Evolutionary conservation across 2,113 vertebrate genomes (phyloP).

Genomic region (Heterochromis multidens): DNA sequence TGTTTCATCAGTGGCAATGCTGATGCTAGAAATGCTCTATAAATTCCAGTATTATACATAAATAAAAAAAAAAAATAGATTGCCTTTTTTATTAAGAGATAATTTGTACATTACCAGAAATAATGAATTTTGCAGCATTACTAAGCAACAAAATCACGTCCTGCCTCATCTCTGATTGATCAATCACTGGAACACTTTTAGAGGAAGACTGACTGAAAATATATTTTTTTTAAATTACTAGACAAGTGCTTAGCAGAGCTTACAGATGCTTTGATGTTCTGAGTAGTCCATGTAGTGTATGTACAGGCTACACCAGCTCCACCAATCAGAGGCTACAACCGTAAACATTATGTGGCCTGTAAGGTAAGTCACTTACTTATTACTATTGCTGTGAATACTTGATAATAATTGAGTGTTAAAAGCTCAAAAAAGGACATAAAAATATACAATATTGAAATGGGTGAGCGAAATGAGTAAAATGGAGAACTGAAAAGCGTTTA

Average conservation of each 20-base stretch:
- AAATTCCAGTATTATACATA: not conserved
- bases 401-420: not conserved
- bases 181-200: not conserved
- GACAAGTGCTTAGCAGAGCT: not conserved
- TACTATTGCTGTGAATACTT: not conserved
- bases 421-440: not conserved
- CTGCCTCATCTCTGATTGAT: not conserved
- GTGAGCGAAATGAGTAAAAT: not conserved
- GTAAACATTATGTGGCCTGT: fast-evolving
- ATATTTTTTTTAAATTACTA: no score
- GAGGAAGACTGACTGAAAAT: not conserved
- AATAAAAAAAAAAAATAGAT: not conserved
- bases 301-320: not conserved
- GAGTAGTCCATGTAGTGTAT: not conserved
- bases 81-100: not conserved
- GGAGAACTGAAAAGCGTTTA: not conserved
- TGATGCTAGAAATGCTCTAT: not conserved
- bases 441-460: no score
- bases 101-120: not conserved
- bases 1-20: not conserved
- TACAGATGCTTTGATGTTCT: not conserved
- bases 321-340: not conserved
- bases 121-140: not conserved
- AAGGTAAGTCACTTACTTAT: not conserved
- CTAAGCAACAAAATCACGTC: not conserved